Evolutionary conservation across 1,140 invertebrate genomes (phyloP).

Genomic region (Calliphora vicina): DNA sequence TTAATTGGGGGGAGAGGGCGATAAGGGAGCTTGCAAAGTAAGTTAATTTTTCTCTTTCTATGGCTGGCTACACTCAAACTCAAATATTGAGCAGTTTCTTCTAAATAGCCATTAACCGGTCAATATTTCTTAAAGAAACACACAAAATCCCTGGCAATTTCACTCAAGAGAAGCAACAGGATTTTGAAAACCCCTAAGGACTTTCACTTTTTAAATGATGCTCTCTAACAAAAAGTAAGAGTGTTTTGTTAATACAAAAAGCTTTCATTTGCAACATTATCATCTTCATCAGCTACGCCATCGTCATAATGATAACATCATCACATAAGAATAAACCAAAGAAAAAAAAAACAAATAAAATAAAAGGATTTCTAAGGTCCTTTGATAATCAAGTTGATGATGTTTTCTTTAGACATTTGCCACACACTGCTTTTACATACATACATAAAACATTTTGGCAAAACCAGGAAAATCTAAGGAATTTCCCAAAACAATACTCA

Average conservation of each 20-base stretch:
- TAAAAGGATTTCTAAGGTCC: too few relatives aligned
- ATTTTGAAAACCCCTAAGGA: background rate
- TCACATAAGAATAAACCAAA: too few relatives aligned
- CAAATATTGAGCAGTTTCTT: background rate
- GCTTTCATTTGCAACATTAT: background rate
- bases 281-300: background rate
- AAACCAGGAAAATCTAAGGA: background rate
- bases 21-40: background rate
- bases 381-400: background rate
- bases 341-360: too few relatives aligned
- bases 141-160: background rate
- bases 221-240: background rate
- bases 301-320: too few relatives aligned
- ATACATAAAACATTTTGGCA: too few relatives aligned
- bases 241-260: background rate
- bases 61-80: too few relatives aligned
- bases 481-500: background rate
- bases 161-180: conserved; percentile 8
- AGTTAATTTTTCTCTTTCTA: too few relatives aligned
- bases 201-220: background rate
- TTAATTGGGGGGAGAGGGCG: background rate
- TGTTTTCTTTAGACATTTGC: too few relatives aligned
- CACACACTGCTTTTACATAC: too few relatives aligned
- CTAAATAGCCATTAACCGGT: background rate
- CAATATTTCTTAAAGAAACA: background rate